These are phyloP conservation scores for Ornithoptera priamus DNA, from an alignment of 2,888 invertebrate genomes.

Conservation along the genomic window DNA sequence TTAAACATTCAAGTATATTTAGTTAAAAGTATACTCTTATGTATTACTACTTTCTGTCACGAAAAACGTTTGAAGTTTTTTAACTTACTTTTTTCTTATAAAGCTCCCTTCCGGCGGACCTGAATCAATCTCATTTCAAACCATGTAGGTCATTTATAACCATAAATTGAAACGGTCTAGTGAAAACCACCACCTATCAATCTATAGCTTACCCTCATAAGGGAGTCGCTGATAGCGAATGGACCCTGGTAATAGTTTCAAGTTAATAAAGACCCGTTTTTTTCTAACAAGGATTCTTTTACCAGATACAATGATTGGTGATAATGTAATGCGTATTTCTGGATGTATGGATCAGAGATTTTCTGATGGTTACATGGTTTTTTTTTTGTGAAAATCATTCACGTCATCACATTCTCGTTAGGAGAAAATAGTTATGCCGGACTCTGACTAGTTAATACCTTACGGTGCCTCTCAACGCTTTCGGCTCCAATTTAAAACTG, in stretches of 20 bases:
- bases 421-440: too few relatives aligned
- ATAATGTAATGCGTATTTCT: too few relatives aligned
- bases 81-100: neutral
- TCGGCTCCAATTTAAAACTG: too few relatives aligned
- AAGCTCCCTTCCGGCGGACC: neutral
- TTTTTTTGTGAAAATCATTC: too few relatives aligned
- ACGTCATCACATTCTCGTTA: too few relatives aligned
- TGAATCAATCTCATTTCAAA: conserved; percentile 33
- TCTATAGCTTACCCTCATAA: conserved; percentile 35
- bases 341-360: too few relatives aligned
- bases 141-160: conserved; percentile 45
- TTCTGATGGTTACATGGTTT: too few relatives aligned
- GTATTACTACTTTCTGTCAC: neutral
- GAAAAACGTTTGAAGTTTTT: neutral
- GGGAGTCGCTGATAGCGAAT: conserved; percentile 35
- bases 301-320: too few relatives aligned
- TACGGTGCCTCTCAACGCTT: too few relatives aligned
- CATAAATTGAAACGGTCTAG: conserved; percentile 40
- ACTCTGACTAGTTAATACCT: too few relatives aligned
- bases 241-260: conserved; percentile 36
- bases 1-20: too few relatives aligned
- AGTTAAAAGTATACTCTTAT: too few relatives aligned
- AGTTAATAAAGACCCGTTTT: conserved; percentile 35
- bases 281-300: neutral
- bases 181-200: conserved; percentile 43